phyloP scores from a whole-genome alignment of 2,888 invertebrate genomes.

The Diabrotica balteata region DNA sequence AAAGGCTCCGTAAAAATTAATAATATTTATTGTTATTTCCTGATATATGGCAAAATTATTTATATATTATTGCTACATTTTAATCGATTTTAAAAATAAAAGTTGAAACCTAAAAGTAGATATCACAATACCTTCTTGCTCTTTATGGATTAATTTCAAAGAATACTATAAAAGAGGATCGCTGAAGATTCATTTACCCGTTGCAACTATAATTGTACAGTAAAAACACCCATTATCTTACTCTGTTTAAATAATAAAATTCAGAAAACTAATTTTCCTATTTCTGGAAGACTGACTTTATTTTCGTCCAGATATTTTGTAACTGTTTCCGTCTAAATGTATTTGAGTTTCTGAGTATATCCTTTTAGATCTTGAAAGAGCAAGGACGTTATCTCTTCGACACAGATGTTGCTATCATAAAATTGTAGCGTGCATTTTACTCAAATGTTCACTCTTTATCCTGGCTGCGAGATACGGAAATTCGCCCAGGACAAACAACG shows the following conservation, averaged over 20 bases:
- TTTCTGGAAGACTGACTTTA: slow-evolving; percentile 23
- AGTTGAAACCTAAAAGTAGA: too few relatives aligned
- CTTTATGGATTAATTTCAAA: too few relatives aligned
- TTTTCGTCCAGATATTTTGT: slow-evolving; percentile 27
- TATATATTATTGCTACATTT: too few relatives aligned
- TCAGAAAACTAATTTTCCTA: slow-evolving; percentile 23
- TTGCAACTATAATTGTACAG: background rate
- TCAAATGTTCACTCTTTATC: slow-evolving; percentile 41
- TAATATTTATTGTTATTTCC: too few relatives aligned
- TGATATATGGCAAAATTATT: too few relatives aligned
- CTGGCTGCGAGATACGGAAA: slow-evolving; percentile 20
- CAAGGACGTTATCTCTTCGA: slow-evolving; percentile 41
- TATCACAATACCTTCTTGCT: too few relatives aligned
- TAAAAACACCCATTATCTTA: slow-evolving; percentile 5
- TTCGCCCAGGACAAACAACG: slow-evolving; percentile 23
- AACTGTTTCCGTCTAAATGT: slow-evolving; percentile 33
- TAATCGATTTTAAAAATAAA: too few relatives aligned
- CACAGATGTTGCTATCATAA: slow-evolving; percentile 45
- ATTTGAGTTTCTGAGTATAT: slow-evolving; percentile 32
- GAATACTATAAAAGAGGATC: too few relatives aligned
- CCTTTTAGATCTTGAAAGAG: slow-evolving; percentile 32
- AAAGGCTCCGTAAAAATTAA: too few relatives aligned
- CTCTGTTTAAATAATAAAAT: slow-evolving; percentile 18
- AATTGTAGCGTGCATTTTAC: slow-evolving; percentile 40
- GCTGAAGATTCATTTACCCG: background rate